Conservation (phyloP, 2,797 vertebrate species). For the Mallotus villosus region DNA sequence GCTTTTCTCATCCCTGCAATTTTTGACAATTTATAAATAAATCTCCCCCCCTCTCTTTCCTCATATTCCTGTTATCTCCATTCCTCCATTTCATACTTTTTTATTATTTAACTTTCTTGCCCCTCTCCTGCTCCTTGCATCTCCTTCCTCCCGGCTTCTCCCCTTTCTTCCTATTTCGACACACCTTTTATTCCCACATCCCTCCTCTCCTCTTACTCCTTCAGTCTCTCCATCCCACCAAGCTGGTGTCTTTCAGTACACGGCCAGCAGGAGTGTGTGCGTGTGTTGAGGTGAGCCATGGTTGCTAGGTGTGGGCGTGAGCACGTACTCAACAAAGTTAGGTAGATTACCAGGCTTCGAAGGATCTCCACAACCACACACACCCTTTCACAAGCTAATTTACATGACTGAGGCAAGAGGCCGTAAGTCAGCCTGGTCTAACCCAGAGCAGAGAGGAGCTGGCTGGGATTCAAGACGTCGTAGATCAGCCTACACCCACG, state of each 20-base stretch:
- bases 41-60: slow-evolving; percentile 42
- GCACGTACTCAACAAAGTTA: background rate
- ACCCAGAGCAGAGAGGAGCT: slow-evolving; percentile 43
- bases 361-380: background rate
- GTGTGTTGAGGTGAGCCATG: background rate
- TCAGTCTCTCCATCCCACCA: slow-evolving; percentile 18
- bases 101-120: too few relatives aligned
- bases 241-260: too few relatives aligned
- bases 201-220: slow-evolving; percentile 12
- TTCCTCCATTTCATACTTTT: background rate
- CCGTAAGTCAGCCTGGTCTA: slow-evolving; percentile 63
- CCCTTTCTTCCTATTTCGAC: slow-evolving; percentile 8
- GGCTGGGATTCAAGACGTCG: slow-evolving; percentile 60
- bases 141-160: background rate
- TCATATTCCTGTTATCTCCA: slow-evolving; percentile 39
- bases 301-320: background rate
- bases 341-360: background rate
- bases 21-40: slow-evolving; percentile 66
- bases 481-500: slow-evolving; percentile 67
- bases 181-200: slow-evolving; percentile 14
- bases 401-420: slow-evolving; percentile 54
- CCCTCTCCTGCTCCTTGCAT: background rate
- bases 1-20: slow-evolving; percentile 54
- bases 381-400: slow-evolving; percentile 58
- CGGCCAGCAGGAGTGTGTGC: background rate